Conservation (phyloP, 2,113 vertebrate species). For the Phrynocephalus versicolor region DNA sequence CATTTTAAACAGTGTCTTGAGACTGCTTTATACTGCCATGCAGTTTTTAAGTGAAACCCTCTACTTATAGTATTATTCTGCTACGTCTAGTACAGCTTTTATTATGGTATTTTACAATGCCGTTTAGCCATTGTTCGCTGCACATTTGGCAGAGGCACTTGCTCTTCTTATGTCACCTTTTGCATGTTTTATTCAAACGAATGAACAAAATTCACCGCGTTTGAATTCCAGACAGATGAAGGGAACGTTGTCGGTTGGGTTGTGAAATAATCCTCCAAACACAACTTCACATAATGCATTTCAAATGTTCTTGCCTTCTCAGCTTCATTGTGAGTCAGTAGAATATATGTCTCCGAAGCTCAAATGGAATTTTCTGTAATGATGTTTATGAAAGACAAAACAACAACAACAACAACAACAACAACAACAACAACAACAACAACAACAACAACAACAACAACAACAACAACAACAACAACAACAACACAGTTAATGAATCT, state of each 20-base stretch:
- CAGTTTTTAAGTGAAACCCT: neutral
- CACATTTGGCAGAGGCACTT: neutral
- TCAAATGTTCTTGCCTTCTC: neutral
- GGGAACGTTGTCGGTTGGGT: neutral
- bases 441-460: too few relatives aligned
- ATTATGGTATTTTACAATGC: neutral
- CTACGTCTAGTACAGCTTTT: neutral
- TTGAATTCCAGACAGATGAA: neutral
- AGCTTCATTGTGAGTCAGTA: neutral
- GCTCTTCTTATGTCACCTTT: neutral
- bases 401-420: too few relatives aligned
- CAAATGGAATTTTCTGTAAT: neutral
- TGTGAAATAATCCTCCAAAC: neutral
- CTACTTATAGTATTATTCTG: neutral
- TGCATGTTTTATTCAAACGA: neutral
- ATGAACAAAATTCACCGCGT: neutral
- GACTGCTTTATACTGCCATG: neutral
- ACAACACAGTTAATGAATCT: neutral
- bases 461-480: too few relatives aligned
- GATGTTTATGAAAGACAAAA: neutral
- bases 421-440: too few relatives aligned
- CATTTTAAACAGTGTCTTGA: too few relatives aligned
- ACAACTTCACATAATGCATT: neutral
- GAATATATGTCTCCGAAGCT: neutral
- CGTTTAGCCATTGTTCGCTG: neutral